These are phyloP conservation scores for Stenolophus ochropezus DNA, from an alignment of 2,888 invertebrate genomes.

Conservation along the genomic window DNA sequence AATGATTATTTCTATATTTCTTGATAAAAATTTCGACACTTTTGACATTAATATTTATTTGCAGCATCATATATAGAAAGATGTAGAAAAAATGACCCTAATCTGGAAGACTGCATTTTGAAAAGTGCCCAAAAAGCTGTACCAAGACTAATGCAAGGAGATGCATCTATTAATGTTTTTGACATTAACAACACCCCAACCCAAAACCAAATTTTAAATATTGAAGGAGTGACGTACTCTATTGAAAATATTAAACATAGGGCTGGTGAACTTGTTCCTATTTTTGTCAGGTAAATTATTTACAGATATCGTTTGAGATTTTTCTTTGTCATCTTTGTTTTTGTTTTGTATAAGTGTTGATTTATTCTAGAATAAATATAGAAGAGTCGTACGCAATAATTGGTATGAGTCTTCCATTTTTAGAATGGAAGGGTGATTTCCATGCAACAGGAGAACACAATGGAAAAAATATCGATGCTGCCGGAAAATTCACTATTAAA, in stretches of 20 bases:
- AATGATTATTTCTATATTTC: no score
- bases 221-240: neutral
- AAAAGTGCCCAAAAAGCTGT: slow-evolving; percentile 38
- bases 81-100: slow-evolving; percentile 37
- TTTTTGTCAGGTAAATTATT: neutral
- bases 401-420: slow-evolving; percentile 14
- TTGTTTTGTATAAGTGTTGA: no score
- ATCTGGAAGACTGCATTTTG: slow-evolving; percentile 31
- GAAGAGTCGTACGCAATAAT: neutral
- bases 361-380: slow-evolving; percentile 46
- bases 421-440: slow-evolving; percentile 40
- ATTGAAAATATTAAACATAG: slow-evolving; percentile 26
- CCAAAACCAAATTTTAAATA: slow-evolving; percentile 9
- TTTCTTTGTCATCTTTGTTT: no score
- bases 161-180: neutral
- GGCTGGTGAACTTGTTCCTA: neutral
- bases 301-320: no score
- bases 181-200: neutral
- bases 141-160: slow-evolving; percentile 31
- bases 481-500: slow-evolving; percentile 32
- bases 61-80: slow-evolving; percentile 45
- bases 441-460: neutral
- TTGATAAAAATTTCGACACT: no score
- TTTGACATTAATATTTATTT: slow-evolving; percentile 11
- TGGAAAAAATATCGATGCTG: slow-evolving; percentile 19